Evolutionary conservation across 2,113 vertebrate species (phyloP).

Genomic region (Cochlearius cochlearius): DNA sequence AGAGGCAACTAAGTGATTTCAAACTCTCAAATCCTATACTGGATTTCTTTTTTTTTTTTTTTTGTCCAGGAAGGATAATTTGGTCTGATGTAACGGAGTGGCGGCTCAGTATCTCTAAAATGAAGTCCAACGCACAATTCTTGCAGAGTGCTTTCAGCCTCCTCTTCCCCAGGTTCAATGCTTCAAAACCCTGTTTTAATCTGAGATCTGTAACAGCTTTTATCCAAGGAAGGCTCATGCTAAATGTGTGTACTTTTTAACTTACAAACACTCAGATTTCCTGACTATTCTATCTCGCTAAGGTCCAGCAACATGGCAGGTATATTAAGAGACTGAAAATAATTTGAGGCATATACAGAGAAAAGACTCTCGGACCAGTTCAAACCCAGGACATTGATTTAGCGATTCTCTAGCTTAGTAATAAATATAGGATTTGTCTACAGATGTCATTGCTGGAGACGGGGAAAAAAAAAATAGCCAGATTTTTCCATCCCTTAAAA

Average conservation of each 20-base stretch:
- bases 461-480: neutral
- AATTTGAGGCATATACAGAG: neutral
- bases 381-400: neutral
- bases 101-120: neutral
- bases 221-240: neutral
- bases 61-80: neutral
- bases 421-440: constrained; percentile 14
- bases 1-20: neutral
- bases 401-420: neutral
- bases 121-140: neutral
- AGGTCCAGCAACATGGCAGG: neutral
- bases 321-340: neutral
- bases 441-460: neutral
- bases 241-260: neutral
- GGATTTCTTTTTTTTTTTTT: neutral
- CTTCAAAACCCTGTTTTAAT: neutral
- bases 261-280: neutral
- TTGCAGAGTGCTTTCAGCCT: neutral
- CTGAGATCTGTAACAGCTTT: neutral
- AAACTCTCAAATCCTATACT: neutral
- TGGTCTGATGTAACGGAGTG: neutral
- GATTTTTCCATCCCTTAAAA: constrained; percentile 48
- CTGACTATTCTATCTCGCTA: neutral
- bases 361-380: neutral
- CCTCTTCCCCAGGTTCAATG: neutral